Evolutionary conservation across 64 coral and sea anemone species (phyloP).

Genomic region (Stylophora pistillata): DNA sequence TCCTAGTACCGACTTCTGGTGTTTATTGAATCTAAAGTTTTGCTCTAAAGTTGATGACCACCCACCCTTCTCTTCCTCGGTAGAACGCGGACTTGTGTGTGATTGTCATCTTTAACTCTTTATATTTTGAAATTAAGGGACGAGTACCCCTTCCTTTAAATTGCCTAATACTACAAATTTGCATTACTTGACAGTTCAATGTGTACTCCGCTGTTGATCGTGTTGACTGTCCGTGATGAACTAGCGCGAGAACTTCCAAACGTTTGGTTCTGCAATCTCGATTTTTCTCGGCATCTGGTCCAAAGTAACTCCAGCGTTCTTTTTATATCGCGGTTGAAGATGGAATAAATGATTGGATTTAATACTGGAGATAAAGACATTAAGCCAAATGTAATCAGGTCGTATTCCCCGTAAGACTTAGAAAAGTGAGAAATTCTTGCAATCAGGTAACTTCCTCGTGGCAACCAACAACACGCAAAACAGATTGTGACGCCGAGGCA

Average conservation of each 20-base stretch:
- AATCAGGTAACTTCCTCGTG: constrained; percentile 11
- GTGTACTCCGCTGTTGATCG: neutral
- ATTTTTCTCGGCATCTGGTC: neutral
- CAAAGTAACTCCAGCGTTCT: constrained; percentile 7
- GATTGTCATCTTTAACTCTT: too few relatives aligned
- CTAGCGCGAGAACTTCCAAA: neutral
- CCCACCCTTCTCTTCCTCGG: too few relatives aligned
- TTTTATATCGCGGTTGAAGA: constrained; percentile 35
- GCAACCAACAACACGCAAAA: constrained; percentile 45
- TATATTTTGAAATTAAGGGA: too few relatives aligned
- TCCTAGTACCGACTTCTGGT: too few relatives aligned
- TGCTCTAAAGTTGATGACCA: too few relatives aligned
- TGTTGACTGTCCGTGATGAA: neutral
- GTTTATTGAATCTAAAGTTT: too few relatives aligned
- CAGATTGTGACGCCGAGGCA: constrained; percentile 47
- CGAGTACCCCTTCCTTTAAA: neutral
- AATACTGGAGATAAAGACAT: constrained; percentile 34
- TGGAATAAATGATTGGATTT: constrained; percentile 56
- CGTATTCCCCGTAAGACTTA: neutral
- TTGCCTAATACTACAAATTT: neutral
- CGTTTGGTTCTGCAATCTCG: neutral
- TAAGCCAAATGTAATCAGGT: constrained; percentile 39
- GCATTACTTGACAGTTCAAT: neutral
- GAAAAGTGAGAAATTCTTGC: neutral
- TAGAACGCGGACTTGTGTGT: too few relatives aligned